A percentile compares a stretch with the other conserved stretches of the same genome.
These are phyloP conservation scores for Coptotermes formosanus DNA, from an alignment of 1,140 invertebrate species.

Conservation along the genomic window DNA sequence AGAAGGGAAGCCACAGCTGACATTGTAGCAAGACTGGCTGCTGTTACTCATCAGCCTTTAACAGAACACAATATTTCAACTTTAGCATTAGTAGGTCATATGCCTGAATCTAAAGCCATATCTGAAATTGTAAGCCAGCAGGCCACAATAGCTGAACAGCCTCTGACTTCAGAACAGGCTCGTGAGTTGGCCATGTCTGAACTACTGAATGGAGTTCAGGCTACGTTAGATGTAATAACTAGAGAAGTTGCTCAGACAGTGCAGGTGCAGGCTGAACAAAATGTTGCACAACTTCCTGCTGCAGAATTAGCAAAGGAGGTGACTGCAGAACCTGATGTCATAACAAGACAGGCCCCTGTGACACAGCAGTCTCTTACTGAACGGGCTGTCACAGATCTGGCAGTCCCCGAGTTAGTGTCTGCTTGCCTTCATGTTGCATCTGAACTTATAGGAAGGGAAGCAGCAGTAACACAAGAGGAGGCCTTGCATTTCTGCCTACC, in stretches of 20 bases:
- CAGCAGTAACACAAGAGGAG: not conserved
- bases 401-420: not conserved
- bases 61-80: slow-evolving; percentile 16
- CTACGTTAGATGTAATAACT: slow-evolving; percentile 1
- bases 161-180: not conserved
- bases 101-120: not conserved
- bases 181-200: not conserved
- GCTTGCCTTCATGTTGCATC: not conserved
- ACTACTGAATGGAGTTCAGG: not conserved
- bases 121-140: not conserved
- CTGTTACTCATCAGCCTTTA: slow-evolving; percentile 2
- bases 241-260: slow-evolving; percentile 21
- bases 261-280: slow-evolving; percentile 18
- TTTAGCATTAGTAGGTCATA: not conserved
- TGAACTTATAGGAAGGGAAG: not conserved
- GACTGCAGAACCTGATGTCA: slow-evolving; percentile 9
- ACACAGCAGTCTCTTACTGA: slow-evolving; percentile 10
- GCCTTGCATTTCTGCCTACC: not conserved
- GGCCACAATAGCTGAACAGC: not conserved
- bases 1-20: not conserved
- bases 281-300: not conserved
- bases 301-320: not conserved
- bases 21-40: slow-evolving; percentile 1
- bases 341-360: slow-evolving; percentile 9
- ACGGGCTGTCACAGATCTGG: not conserved